A percentile compares a stretch with the other conserved stretches of the same genome.
Conservation (phyloP, 2,888 invertebrate species). For the Sarcophaga carnaria region DNA sequence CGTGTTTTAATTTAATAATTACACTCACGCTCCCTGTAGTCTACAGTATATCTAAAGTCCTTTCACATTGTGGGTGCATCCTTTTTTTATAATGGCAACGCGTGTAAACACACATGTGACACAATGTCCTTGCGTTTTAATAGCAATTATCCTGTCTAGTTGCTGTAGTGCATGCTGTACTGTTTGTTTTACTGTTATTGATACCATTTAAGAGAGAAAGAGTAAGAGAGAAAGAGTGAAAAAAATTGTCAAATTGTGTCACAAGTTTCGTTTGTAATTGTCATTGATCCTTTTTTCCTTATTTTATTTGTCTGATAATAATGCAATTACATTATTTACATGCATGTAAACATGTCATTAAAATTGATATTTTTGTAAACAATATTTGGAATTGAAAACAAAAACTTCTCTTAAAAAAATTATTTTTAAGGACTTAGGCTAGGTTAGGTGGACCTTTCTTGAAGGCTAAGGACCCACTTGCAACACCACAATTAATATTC, state of each 20-base stretch:
- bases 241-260: neutral
- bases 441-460: too few species aligned
- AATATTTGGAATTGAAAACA: neutral
- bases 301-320: neutral
- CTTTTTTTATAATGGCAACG: neutral
- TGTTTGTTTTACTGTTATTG: neutral
- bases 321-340: neutral
- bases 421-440: neutral
- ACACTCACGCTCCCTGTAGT: neutral
- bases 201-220: neutral
- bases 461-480: too few species aligned
- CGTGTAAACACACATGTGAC: neutral
- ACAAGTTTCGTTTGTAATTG: neutral
- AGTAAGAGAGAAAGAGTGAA: neutral
- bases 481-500: too few species aligned
- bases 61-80: constrained; percentile 45
- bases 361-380: neutral
- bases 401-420: neutral
- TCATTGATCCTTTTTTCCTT: neutral
- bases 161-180: too few species aligned
- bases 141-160: neutral
- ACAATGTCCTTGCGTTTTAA: neutral
- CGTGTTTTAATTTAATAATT: neutral
- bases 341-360: neutral
- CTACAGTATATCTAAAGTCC: neutral